Evolutionary conservation across 2,113 vertebrate species (phyloP).

Genomic region (Poeciliopsis retropinna): DNA sequence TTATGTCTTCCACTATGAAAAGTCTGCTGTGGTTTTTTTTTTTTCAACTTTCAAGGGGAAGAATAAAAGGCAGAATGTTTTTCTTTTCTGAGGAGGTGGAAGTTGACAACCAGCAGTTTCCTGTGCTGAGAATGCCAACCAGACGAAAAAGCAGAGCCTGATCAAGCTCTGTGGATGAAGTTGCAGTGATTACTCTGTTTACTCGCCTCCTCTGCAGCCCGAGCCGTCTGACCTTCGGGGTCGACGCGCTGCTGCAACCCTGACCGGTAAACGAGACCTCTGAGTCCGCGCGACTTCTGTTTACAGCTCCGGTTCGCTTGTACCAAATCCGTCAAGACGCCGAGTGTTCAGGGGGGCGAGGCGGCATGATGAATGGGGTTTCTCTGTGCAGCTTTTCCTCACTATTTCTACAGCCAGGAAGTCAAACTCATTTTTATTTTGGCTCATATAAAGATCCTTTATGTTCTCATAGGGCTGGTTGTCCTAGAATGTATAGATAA

Average conservation of each 20-base stretch:
- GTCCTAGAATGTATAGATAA: too few relatives aligned
- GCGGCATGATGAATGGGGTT: slow-evolving; percentile 42
- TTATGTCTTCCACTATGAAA: too few relatives aligned
- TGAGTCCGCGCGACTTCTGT: slow-evolving; percentile 15
- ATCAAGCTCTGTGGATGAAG: slow-evolving; percentile 7
- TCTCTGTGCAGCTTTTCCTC: slow-evolving; percentile 9
- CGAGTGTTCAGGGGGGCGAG: not conserved
- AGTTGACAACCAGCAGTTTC: slow-evolving; percentile 20
- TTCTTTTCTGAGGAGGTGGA: slow-evolving; percentile 1
- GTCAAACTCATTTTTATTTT: too few relatives aligned
- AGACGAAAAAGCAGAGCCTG: slow-evolving; percentile 3
- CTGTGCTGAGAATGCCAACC: slow-evolving; percentile 1
- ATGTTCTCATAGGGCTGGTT: too few relatives aligned
- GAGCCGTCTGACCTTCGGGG: slow-evolving; percentile 29
- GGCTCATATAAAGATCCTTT: too few relatives aligned
- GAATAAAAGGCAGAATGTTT: not conserved
- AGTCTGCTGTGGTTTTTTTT: too few relatives aligned
- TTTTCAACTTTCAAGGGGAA: not conserved
- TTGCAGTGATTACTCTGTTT: slow-evolving; percentile 16
- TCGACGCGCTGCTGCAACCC: slow-evolving; percentile 13
- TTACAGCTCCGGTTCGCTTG: slow-evolving; percentile 28
- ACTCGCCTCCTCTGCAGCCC: slow-evolving; percentile 18
- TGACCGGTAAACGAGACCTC: slow-evolving; percentile 40
- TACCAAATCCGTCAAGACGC: slow-evolving; percentile 2
- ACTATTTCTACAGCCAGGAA: too few relatives aligned